Percentiles rank a stretch among this genome's conserved stretches.
phyloP scores from a whole-genome alignment of 2,113 vertebrate species.

The Paedocypris sp. region DNA sequence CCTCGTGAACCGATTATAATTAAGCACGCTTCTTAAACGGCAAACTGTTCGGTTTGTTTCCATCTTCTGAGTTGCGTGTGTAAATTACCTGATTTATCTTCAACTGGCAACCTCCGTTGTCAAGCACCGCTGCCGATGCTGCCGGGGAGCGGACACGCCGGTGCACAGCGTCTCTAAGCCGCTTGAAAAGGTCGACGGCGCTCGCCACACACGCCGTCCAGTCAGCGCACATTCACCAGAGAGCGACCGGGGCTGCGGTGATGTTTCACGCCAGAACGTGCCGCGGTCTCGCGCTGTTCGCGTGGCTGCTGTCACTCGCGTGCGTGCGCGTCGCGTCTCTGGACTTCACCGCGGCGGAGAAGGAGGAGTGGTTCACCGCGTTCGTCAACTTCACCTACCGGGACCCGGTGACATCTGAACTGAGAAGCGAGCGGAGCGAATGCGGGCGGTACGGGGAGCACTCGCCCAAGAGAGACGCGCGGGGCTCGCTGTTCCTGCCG shows the following conservation, averaged over 20 bases:
- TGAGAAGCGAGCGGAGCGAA: constrained; percentile 81
- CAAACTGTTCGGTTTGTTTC: too few relatives aligned
- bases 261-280: constrained; percentile 79
- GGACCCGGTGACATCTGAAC: constrained; percentile 69
- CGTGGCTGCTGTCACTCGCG: constrained; percentile 93
- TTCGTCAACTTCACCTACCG: constrained; percentile 93
- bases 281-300: constrained; percentile 92
- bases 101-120: constrained; percentile 1
- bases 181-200: neutral
- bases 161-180: constrained; percentile 1
- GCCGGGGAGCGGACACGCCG: neutral
- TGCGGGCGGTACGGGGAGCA: constrained; percentile 95
- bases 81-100: neutral
- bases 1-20: too few relatives aligned
- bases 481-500: constrained; percentile 74
- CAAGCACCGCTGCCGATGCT: neutral
- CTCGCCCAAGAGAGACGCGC: constrained; percentile 85
- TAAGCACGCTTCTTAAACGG: too few relatives aligned
- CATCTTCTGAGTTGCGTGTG: neutral
- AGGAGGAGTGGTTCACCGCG: constrained; percentile 98
- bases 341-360: constrained; percentile 96
- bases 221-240: too few relatives aligned
- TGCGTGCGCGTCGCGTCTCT: constrained; percentile 91
- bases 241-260: constrained; percentile 66
- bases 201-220: too few relatives aligned